Base-by-base conservation (phyloP, 2,113 vertebrate species). In the Leuciscus idus region DNA sequence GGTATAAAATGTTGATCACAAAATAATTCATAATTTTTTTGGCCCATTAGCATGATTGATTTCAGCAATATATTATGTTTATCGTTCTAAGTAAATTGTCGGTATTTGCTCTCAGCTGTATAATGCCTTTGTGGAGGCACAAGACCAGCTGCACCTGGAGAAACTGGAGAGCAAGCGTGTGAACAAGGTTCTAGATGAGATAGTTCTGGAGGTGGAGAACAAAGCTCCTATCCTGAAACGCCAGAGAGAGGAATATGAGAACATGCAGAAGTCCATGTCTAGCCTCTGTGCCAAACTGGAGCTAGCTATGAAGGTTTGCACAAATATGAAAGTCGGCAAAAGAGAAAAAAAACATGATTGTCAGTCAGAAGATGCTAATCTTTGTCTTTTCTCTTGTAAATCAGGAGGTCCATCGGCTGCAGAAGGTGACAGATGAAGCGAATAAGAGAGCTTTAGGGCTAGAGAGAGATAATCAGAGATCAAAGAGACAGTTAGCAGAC, bases 221-320 rank as follows among this genome's bases (percentile, higher is more conserved):
- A 99, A 99, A 93, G 97, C 97, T 0, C 97, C 97, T 0, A 95
- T 98, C 83, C 91, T 99, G 59, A 98, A 95, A 92, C 96, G 97
- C 5, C 98, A 99, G 83, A 94, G 96, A 33, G 97, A 99, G 87
- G 98, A 99, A 83, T 98, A 97, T 19, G 97, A 99, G 80, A 95
- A 95, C 72, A 96, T 97, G 59, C 97, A 98, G 91, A 97, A 94
- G 85, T 96, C 97, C 86, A 96, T 98, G 91, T 94, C 95, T 0
- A 98, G 95, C 87, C 94, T 99, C 61, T 98, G 96, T 84, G 93
- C 93, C 89, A 99, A 99, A 88, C 96, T 99, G 90, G 98, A 99
- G 55, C 96, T 97, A 90, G 96, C 98, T 86, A 97, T 97, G 94
- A 96, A 94, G 95, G 97, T 98, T 15, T 80, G n/a, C 62, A 21